Evolutionary conservation across 2,113 vertebrate genomes (phyloP).

Genomic region (Pygoscelis adeliae): DNA sequence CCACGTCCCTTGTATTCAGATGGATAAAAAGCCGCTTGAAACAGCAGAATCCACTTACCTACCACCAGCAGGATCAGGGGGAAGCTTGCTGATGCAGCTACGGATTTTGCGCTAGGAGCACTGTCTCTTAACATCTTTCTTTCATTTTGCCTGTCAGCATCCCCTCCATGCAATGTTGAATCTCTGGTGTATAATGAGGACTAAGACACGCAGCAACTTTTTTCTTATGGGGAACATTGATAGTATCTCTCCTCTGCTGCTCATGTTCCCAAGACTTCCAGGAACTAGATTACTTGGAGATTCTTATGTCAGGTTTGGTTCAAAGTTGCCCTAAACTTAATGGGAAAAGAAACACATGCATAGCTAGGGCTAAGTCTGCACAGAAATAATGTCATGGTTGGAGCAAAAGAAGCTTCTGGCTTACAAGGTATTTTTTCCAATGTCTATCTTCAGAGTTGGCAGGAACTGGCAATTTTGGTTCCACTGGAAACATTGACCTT

Average conservation of each 20-base stretch:
- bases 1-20: background rate
- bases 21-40: background rate
- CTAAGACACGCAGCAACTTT: background rate
- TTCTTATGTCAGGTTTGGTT: background rate
- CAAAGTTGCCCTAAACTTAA: background rate
- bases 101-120: background rate
- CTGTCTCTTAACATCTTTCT: background rate
- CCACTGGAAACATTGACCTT: background rate
- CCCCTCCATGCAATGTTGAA: background rate
- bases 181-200: background rate
- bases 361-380: background rate
- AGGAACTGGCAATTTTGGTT: background rate
- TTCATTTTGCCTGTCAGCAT: background rate
- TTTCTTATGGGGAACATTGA: background rate
- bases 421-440: background rate
- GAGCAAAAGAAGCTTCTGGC: background rate
- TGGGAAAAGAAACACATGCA: background rate
- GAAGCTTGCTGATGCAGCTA: background rate
- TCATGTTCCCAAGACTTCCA: background rate
- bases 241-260: background rate
- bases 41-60: background rate
- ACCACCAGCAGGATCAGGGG: accelerated
- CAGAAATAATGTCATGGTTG: background rate
- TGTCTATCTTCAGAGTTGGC: background rate
- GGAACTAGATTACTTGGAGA: background rate